phyloP scores from a whole-genome alignment of 2,888 invertebrate species.

The Malachius bipustulatus region DNA sequence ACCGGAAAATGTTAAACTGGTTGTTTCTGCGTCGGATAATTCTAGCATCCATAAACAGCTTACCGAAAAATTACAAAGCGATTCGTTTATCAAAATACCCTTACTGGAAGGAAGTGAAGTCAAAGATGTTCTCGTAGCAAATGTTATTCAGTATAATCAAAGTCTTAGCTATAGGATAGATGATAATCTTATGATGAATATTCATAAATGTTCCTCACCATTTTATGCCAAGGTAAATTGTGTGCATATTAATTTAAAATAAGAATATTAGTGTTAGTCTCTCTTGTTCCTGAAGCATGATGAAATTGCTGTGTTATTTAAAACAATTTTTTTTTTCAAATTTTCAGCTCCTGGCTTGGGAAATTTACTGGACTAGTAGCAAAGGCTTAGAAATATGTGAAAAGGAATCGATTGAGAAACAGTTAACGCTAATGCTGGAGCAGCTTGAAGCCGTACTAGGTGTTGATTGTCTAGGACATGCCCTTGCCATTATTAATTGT shows the following conservation, averaged over 20 bases:
- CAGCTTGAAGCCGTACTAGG: conserved; percentile 57
- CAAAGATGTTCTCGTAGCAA: conserved; percentile 42
- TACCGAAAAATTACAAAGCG: conserved; percentile 27
- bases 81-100: conserved; percentile 39
- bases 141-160: conserved; percentile 46
- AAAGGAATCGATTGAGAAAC: conserved; percentile 46
- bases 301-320: no score
- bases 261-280: not conserved
- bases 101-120: conserved; percentile 40
- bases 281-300: no score
- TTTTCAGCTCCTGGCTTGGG: conserved; percentile 46
- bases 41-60: conserved; percentile 36
- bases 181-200: conserved; percentile 43
- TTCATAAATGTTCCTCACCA: conserved; percentile 54
- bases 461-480: conserved; percentile 49
- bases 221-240: conserved; percentile 54
- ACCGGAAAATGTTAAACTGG: conserved; percentile 63
- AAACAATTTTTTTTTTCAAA: conserved; percentile 4
- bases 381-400: conserved; percentile 44
- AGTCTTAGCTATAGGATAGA: conserved; percentile 50
- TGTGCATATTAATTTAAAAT: not conserved
- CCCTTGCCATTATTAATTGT: conserved; percentile 61
- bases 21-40: conserved; percentile 58
- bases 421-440: conserved; percentile 54
- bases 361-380: conserved; percentile 48